Evolutionary conservation across 2,888 invertebrate species (phyloP), one percentile per base, ranked within the genome.

Genomic region (Petrophora chlorosata): DNA sequence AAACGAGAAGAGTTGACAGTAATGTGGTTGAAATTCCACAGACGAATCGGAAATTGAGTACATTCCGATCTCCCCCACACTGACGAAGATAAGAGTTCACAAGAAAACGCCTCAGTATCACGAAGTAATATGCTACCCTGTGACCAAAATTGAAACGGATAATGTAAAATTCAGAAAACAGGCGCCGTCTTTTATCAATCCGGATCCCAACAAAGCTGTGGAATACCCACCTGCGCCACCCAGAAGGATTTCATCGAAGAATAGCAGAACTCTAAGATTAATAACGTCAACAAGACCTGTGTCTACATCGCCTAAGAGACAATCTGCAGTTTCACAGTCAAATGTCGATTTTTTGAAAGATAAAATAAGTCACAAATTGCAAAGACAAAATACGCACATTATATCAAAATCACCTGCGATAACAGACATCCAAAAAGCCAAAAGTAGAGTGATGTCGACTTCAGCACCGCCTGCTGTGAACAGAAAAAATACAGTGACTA

Each of bases 11-110:
- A 70, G 57, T 55, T 66, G 59, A 63, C 58, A 67, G 67, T 79
- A 76, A 84, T 72, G 59, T 56, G 66, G 73, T 80, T 86, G 73
- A 79, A 76, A 77, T 85, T 92, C 90, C 93, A 87, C 94, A 95
- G 95, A 95, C 91, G 93, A 94, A 75, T 89, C 94, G 70, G 93
- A 94, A 88, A 93, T 95, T 77, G 95, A 96, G 90, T 96, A 95
- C 82, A 94, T 95, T 82, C 95, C 95, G 73, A 94, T 95, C 70
- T 94, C 95, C 58, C 93, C 95, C 35, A 95, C 95, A 61, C 86
- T 95, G 73, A 96, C 95, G 65, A 94, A 95, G 90, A 95, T 96
- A 75, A 92, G 94, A 77, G 93, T 95, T 38, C 94, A 94, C 79
- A 94, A 94, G 87, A 93, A 91, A 72, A 80, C 85, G 50, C 89